phyloP scores from a whole-genome alignment of 2,888 invertebrate genomes.

The Volucella bombylans region DNA sequence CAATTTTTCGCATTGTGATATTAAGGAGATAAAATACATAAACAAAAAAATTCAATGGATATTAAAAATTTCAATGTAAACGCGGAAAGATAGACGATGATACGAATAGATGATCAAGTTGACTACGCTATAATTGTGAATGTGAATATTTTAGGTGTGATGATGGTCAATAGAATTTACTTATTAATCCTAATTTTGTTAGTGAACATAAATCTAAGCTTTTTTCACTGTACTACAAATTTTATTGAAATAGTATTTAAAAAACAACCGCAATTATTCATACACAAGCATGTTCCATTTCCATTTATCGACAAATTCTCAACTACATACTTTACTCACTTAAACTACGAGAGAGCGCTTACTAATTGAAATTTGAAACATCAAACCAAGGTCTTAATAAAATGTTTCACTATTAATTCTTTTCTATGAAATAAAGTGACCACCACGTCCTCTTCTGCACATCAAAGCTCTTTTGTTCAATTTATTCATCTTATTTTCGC shows the following conservation, averaged over 20 bases:
- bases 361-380: no score
- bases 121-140: conserved; percentile 71
- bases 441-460: no score
- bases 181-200: conserved; percentile 23
- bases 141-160: conserved; percentile 48
- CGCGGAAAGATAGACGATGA: conserved; percentile 11
- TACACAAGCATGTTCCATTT: no score
- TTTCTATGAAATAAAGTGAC: no score
- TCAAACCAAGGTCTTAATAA: no score
- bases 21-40: conserved; percentile 31
- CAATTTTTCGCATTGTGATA: conserved; percentile 73
- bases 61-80: conserved; percentile 40
- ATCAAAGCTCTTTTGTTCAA: no score
- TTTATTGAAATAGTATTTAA: conserved; percentile 54
- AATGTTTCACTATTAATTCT: no score
- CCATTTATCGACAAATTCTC: conserved; percentile 21
- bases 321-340: no score
- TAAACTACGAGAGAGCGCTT: no score
- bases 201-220: conserved; percentile 39
- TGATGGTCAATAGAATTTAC: conserved; percentile 55
- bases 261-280: no score
- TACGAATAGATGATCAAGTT: conserved; percentile 36
- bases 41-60: conserved; percentile 17
- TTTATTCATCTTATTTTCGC: no score
- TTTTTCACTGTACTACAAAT: conserved; percentile 48